Conservation (phyloP, 2,113 vertebrate species). For the Gambusia holbrooki region DNA sequence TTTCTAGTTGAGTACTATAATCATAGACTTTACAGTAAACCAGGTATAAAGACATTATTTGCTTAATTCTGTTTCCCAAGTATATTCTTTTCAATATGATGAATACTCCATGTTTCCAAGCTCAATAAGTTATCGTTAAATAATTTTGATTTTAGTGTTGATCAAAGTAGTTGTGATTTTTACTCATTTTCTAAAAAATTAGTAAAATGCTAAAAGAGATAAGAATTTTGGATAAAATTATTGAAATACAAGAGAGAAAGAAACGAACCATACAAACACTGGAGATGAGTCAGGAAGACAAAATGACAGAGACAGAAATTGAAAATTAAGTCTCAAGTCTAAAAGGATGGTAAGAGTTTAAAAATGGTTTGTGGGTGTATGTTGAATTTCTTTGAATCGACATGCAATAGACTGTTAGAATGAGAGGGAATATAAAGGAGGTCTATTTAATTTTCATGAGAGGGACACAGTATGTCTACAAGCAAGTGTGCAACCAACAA, state of each 20-base stretch:
- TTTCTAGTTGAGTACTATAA: not conserved
- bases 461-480: not conserved
- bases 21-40: not conserved
- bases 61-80: not conserved
- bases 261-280: too few species aligned
- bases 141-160: not conserved
- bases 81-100: not conserved
- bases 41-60: not conserved
- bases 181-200: too few species aligned
- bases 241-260: conserved; percentile 29
- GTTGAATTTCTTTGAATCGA: too few species aligned
- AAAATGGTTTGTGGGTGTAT: too few species aligned
- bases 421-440: not conserved
- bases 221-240: conserved; percentile 1
- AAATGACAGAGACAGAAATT: conserved; percentile 11
- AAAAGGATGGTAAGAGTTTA: conserved; percentile 6
- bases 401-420: too few species aligned
- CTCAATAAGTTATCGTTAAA: too few species aligned
- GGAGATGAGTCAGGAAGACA: conserved; percentile 5
- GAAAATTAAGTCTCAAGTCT: conserved; percentile 8
- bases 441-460: not conserved
- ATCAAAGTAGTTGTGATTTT: not conserved
- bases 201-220: not conserved
- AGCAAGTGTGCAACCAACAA: not conserved
- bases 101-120: not conserved